phyloP scores from a whole-genome alignment of 2,113 vertebrate species.

The Hyperopisus bebe region DNA sequence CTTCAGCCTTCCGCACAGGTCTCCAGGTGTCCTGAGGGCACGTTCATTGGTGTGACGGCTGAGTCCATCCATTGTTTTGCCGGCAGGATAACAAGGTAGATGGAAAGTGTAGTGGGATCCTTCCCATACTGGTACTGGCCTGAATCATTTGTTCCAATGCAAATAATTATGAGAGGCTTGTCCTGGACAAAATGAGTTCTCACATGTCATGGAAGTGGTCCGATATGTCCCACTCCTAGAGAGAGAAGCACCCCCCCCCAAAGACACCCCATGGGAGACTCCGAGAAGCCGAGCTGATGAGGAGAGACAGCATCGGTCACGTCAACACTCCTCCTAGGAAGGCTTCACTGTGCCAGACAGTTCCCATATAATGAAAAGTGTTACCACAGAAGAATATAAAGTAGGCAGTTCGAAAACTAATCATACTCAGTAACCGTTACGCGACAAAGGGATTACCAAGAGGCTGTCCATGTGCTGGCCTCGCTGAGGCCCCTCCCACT shows the following conservation, averaged over 20 bases:
- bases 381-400: slow-evolving; percentile 10
- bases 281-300: not conserved
- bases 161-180: not conserved
- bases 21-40: not conserved
- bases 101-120: not conserved
- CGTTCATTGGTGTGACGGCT: not conserved
- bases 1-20: not conserved
- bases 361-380: slow-evolving; percentile 4
- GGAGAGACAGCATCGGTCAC: not conserved
- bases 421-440: not conserved
- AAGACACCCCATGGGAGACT: slow-evolving; percentile 1
- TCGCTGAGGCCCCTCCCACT: not conserved
- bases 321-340: not conserved
- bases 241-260: slow-evolving; percentile 5
- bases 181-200: slow-evolving; percentile 1
- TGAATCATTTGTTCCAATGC: not conserved
- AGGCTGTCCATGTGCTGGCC: not conserved
- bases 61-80: not conserved
- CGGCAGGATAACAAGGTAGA: not conserved
- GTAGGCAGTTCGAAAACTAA: not conserved
- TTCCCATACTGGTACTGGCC: not conserved
- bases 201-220: slow-evolving; percentile 24
- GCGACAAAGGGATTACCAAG: not conserved
- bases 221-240: slow-evolving; percentile 13
- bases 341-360: not conserved